Evolutionary conservation across 2,797 vertebrate genomes (phyloP).

Genomic region (Acanthurus tractus): DNA sequence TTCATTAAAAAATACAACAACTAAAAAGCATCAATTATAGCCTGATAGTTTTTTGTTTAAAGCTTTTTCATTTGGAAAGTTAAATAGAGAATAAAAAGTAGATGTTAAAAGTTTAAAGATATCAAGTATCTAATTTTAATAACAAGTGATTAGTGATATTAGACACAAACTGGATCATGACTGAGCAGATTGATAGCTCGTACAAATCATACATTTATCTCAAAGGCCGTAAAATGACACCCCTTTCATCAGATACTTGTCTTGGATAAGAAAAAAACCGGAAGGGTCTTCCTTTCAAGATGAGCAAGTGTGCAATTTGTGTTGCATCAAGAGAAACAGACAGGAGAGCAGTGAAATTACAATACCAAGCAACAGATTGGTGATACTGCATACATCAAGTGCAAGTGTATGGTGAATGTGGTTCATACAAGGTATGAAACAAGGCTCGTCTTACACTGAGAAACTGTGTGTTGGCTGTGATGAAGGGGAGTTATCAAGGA

Average conservation of each 20-base stretch:
- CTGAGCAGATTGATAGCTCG: not conserved
- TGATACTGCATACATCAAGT: not conserved
- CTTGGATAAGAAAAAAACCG: not conserved
- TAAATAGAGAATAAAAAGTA: no score
- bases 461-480: not conserved
- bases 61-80: no score
- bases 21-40: no score
- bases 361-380: not conserved
- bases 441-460: not conserved
- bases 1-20: no score
- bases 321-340: no score
- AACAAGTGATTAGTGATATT: not conserved
- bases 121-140: not conserved
- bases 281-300: not conserved
- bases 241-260: not conserved
- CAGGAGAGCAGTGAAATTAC: no score
- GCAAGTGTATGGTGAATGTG: not conserved
- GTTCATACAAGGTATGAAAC: not conserved
- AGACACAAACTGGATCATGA: not conserved
- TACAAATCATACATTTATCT: not conserved
- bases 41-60: no score
- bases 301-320: no score
- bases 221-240: not conserved
- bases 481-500: not conserved
- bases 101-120: not conserved